Evolutionary conservation across 2,888 invertebrate species (phyloP).

Genomic region (Cordilura impudica): DNA sequence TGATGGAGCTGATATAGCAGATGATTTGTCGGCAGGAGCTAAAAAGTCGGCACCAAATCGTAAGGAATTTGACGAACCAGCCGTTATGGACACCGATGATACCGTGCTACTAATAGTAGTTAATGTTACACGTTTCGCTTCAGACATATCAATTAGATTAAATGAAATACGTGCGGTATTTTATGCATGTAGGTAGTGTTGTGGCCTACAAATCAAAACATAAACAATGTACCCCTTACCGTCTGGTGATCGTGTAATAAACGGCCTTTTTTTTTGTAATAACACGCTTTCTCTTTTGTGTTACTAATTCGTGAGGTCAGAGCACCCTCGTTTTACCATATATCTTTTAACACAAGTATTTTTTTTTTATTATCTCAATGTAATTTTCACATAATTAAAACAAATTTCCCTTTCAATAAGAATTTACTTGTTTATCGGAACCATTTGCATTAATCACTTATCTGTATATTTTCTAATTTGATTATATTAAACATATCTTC

Average conservation of each 20-base stretch:
- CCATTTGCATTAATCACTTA: not conserved
- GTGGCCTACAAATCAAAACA: slow-evolving; percentile 36
- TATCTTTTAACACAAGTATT: slow-evolving; percentile 38
- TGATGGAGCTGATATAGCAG: slow-evolving; percentile 9
- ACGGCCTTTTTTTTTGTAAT: slow-evolving; percentile 1
- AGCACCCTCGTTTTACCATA: slow-evolving; percentile 48
- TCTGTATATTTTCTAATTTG: not conserved
- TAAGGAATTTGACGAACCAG: slow-evolving; percentile 64
- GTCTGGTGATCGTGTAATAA: not conserved
- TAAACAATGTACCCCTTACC: slow-evolving; percentile 40
- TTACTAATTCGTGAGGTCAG: slow-evolving; percentile 52
- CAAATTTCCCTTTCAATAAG: slow-evolving; percentile 11
- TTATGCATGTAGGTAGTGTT: slow-evolving; percentile 4
- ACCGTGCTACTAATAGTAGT: slow-evolving; percentile 70
- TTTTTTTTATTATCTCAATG: slow-evolving; percentile 7
- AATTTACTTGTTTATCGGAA: slow-evolving; percentile 2
- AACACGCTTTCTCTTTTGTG: slow-evolving; percentile 46
- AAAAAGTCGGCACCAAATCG: slow-evolving; percentile 71
- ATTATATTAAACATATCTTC: not conserved
- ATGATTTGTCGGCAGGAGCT: slow-evolving; percentile 59
- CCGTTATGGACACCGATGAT: slow-evolving; percentile 53
- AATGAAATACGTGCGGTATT: not conserved
- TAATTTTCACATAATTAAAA: slow-evolving; percentile 27
- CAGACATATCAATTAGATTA: slow-evolving; percentile 63
- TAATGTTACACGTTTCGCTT: slow-evolving; percentile 73